Conservation (phyloP, 1,140 invertebrate species). For the Lordiphosa stackelbergi region DNA sequence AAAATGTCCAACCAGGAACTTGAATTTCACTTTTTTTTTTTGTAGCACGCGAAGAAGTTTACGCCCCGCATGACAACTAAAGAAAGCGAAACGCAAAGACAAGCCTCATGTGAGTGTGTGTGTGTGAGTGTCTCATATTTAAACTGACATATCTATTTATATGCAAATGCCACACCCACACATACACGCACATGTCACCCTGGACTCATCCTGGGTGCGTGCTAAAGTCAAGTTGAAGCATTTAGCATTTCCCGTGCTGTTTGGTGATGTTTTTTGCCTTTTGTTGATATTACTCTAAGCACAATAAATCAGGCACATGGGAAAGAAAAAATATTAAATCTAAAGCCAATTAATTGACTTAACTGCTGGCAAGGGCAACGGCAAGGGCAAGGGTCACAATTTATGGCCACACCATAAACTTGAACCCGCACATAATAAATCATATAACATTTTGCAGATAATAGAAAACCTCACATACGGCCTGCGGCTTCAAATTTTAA, state of each 20-base stretch:
- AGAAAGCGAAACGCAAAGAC: constrained; percentile 10
- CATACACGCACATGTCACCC: neutral
- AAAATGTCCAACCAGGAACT: constrained; percentile 31
- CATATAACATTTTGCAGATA: constrained; percentile 67
- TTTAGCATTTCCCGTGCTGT: constrained; percentile 1
- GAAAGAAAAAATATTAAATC: constrained; percentile 65
- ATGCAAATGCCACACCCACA: constrained; percentile 57
- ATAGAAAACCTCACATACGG: constrained; percentile 61
- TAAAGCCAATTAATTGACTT: constrained; percentile 72
- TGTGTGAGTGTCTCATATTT: constrained; percentile 49
- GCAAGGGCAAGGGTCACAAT: constrained; percentile 55
- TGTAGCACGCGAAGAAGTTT: constrained; percentile 29
- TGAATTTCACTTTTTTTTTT: constrained; percentile 14
- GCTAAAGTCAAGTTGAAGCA: constrained; percentile 34
- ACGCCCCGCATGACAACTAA: constrained; percentile 11
- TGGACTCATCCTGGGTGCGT: constrained; percentile 30
- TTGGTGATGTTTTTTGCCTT: constrained; percentile 15
- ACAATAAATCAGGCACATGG: constrained; percentile 59
- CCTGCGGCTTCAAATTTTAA: constrained; percentile 56
- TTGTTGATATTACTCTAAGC: constrained; percentile 32
- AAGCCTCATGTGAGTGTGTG: neutral
- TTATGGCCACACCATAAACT: constrained; percentile 63
- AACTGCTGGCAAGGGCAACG: constrained; percentile 50
- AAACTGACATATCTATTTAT: constrained; percentile 69
- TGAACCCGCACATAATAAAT: constrained; percentile 71